These are phyloP conservation scores for Metallyticus violacea DNA, from an alignment of 2,888 invertebrate genomes.

Conservation along the genomic window DNA sequence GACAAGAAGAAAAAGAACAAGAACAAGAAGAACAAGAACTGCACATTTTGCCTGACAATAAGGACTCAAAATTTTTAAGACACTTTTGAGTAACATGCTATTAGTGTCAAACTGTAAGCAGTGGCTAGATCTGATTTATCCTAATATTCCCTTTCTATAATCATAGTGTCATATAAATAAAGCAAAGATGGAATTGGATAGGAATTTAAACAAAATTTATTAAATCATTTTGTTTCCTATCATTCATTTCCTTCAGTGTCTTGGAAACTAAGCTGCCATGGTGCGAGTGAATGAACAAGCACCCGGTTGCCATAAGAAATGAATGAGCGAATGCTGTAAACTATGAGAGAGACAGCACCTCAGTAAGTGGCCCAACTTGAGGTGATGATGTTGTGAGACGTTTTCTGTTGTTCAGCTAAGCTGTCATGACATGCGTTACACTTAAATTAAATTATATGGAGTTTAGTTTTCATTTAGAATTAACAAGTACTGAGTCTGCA, in stretches of 20 bases:
- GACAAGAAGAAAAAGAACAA: too few relatives aligned
- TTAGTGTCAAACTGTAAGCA: background rate
- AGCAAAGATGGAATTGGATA: background rate
- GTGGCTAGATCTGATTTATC: background rate
- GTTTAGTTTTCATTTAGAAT: slow-evolving; percentile 4
- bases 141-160: background rate
- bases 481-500: background rate
- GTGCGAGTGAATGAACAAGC: slow-evolving; percentile 23
- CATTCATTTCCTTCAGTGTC: slow-evolving; percentile 33
- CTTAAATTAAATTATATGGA: background rate
- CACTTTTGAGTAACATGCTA: background rate
- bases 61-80: background rate
- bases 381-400: slow-evolving; percentile 14
- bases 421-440: slow-evolving; percentile 16
- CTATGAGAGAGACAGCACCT: slow-evolving; percentile 18
- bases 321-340: slow-evolving; percentile 13
- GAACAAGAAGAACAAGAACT: background rate
- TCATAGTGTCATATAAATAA: background rate
- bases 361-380: slow-evolving; percentile 11
- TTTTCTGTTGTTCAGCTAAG: slow-evolving; percentile 17
- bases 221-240: slow-evolving; percentile 28
- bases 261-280: slow-evolving; percentile 34
- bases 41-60: background rate
- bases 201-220: background rate
- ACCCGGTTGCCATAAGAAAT: slow-evolving; percentile 17